Evolutionary conservation across 2,888 invertebrate species (phyloP).

Genomic region (Imbricaverruca yamaguchii): DNA sequence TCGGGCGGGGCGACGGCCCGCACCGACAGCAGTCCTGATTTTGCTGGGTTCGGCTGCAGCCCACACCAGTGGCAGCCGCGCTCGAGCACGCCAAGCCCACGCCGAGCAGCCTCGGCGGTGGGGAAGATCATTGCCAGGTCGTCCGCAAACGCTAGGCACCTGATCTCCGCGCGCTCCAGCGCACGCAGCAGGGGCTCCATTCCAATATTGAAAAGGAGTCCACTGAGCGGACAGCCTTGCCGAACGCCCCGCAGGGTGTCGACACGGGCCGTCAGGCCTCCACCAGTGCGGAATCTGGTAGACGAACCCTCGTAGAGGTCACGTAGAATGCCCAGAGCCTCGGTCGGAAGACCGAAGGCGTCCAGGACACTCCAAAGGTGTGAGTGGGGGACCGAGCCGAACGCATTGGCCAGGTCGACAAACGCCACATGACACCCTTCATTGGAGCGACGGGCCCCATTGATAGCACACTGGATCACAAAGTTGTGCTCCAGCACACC

Average conservation of each 20-base stretch:
- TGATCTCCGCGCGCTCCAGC: neutral
- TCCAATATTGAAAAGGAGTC: neutral
- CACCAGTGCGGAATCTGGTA: too few species aligned
- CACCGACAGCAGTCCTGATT: neutral
- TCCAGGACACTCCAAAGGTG: too few species aligned
- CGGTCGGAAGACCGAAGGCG: too few species aligned
- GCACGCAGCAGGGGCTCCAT: neutral
- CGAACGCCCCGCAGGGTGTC: neutral
- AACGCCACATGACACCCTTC: too few species aligned
- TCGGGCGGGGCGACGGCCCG: neutral
- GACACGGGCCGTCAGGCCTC: too few species aligned
- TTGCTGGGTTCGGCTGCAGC: neutral
- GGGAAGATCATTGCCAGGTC: neutral
- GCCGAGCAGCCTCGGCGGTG: neutral
- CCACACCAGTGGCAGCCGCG: neutral
- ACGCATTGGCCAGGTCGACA: too few species aligned
- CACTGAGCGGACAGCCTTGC: neutral
- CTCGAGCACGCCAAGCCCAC: neutral
- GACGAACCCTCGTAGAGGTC: too few species aligned
- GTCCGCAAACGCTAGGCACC: neutral
- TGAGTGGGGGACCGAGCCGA: too few species aligned
- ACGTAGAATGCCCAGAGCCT: too few species aligned
- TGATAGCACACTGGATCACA: neutral
- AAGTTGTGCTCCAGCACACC: conserved; percentile 7
- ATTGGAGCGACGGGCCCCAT: neutral